A percentile compares a stretch with the other conserved stretches of the same genome.
These are phyloP conservation scores for Doris montereyensis DNA, from an alignment of 2,888 invertebrate genomes.

Conservation along the genomic window DNA sequence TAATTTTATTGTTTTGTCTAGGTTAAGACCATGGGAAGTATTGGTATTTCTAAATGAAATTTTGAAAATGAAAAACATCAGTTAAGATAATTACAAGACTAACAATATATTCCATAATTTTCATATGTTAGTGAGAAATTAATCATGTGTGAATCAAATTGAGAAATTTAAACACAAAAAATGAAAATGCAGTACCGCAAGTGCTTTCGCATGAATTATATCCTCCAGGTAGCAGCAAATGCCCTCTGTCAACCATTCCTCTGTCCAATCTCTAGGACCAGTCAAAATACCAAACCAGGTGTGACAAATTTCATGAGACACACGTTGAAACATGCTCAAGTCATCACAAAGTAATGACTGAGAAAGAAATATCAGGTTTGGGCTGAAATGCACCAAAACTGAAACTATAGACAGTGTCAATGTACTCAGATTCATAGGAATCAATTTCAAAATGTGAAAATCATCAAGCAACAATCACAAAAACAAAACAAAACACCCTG, in stretches of 20 bases:
- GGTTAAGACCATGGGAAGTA: too few species aligned
- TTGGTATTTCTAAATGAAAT: background rate
- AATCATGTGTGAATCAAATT: background rate
- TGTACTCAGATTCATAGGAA: too few species aligned
- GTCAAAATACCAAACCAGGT: constrained; percentile 74
- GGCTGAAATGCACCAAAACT: too few species aligned
- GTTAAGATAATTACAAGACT: background rate
- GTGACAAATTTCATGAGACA: constrained; percentile 73
- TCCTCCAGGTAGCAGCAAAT: constrained; percentile 74
- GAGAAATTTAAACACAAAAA: background rate
- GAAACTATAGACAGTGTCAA: too few species aligned
- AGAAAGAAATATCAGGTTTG: constrained; percentile 72
- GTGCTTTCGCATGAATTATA: constrained; percentile 63
- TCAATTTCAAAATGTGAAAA: too few species aligned
- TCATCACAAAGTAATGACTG: constrained; percentile 68
- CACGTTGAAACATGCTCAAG: constrained; percentile 60
- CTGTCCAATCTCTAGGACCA: constrained; percentile 74
- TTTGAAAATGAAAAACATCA: background rate
- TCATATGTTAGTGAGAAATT: background rate
- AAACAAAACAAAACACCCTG: too few species aligned
- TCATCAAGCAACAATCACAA: too few species aligned
- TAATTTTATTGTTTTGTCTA: too few species aligned
- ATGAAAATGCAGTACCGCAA: constrained; percentile 13
- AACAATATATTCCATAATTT: background rate
- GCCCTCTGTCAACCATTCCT: constrained; percentile 75